Evolutionary conservation across 2,888 invertebrate genomes (phyloP).

Genomic region (Rhingia campestris): DNA sequence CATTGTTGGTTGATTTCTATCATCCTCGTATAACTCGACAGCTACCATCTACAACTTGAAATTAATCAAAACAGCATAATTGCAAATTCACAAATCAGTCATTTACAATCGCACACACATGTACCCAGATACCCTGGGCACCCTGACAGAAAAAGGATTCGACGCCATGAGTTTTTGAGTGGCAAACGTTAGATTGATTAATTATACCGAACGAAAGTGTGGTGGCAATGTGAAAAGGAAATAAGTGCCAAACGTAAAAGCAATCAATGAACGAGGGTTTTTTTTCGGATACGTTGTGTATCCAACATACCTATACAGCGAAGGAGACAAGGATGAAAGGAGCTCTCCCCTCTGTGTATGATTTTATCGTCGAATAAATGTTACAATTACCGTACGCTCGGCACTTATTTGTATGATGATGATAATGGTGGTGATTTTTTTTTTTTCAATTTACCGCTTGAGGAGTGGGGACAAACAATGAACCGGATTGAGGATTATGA

Average conservation of each 20-base stretch:
- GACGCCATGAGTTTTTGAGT: background rate
- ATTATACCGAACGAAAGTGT: background rate
- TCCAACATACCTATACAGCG: background rate
- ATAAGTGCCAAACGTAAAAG: background rate
- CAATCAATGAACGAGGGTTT: constrained; percentile 17
- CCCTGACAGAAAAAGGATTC: background rate
- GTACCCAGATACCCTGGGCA: background rate
- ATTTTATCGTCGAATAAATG: background rate
- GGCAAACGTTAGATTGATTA: constrained; percentile 19
- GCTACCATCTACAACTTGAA: background rate
- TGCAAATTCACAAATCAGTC: constrained; percentile 29
- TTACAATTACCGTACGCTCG: background rate
- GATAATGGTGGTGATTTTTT: too few relatives aligned
- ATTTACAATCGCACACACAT: constrained; percentile 5
- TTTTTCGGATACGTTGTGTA: background rate
- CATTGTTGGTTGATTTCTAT: too few relatives aligned
- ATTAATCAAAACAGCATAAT: constrained; percentile 9
- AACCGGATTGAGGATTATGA: background rate
- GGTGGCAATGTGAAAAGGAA: too few relatives aligned
- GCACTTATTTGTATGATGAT: constrained; percentile 25
- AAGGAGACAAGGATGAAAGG: background rate
- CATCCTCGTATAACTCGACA: too few relatives aligned
- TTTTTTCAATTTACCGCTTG: constrained; percentile 25
- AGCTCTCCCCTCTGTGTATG: background rate
- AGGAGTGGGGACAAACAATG: background rate